These are phyloP conservation scores for Pseudorhombus dupliciocellatus DNA, from an alignment of 2,113 vertebrate species.

Conservation along the genomic window DNA sequence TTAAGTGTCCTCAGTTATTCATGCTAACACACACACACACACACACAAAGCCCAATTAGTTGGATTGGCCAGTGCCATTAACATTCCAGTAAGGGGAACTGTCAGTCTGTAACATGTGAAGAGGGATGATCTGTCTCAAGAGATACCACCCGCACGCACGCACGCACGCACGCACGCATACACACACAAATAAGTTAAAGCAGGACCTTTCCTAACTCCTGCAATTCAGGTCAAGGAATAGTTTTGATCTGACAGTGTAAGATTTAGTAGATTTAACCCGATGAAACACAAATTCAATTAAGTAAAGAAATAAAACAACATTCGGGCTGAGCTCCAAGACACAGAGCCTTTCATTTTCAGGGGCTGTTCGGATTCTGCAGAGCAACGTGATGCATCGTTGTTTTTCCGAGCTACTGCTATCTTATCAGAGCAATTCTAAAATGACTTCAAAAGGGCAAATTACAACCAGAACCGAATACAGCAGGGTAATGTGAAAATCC, in stretches of 20 bases:
- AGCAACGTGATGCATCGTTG: not conserved
- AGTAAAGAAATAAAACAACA: not conserved
- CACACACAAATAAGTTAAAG: not conserved
- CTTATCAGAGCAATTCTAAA: not conserved
- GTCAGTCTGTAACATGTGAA: constrained; percentile 30
- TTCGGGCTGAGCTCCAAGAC: not conserved
- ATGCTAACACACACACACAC: constrained; percentile 3
- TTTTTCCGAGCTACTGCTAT: not conserved
- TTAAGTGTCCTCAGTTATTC: constrained; percentile 25
- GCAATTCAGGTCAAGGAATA: not conserved
- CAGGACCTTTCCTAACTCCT: not conserved
- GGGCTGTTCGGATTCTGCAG: too few relatives aligned
- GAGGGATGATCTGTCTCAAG: constrained; percentile 26
- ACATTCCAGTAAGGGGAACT: constrained; percentile 40
- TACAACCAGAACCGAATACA: not conserved
- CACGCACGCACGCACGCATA: not conserved
- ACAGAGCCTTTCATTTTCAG: not conserved
- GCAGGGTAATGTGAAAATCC: not conserved
- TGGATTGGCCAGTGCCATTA: constrained; percentile 59
- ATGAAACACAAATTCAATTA: not conserved
- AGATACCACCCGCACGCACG: constrained; percentile 10
- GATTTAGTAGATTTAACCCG: too few relatives aligned
- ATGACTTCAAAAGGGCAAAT: constrained; percentile 1
- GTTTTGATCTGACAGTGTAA: not conserved
- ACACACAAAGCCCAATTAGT: constrained; percentile 49